Conservation (phyloP, 2,888 invertebrate genomes). For the Trichopria drosophilae region DNA sequence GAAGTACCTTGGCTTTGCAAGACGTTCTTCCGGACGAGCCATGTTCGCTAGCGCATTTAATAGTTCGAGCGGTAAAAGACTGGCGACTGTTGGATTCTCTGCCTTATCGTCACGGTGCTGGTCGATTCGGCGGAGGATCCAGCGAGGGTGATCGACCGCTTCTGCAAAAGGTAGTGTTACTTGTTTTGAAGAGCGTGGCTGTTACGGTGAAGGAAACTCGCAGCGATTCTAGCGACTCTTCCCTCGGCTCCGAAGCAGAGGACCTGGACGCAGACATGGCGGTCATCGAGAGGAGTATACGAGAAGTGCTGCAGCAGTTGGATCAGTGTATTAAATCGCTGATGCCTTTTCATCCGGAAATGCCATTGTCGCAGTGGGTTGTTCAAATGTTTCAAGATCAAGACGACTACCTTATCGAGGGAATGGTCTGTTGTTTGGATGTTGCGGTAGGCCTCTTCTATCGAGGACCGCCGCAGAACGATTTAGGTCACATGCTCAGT, state of each 20-base stretch:
- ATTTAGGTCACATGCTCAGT: constrained; percentile 79
- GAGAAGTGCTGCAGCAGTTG: constrained; percentile 79
- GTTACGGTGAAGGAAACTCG: constrained; percentile 88
- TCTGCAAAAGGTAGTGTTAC: constrained; percentile 82
- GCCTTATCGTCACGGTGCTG: constrained; percentile 60
- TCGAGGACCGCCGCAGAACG: constrained; percentile 78
- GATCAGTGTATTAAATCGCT: constrained; percentile 80
- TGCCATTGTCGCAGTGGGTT: constrained; percentile 83
- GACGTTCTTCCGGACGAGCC: constrained; percentile 87
- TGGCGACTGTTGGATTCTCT: constrained; percentile 70
- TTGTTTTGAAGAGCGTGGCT: constrained; percentile 85
- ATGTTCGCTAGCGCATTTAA: constrained; percentile 80
- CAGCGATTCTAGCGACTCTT: constrained; percentile 83
- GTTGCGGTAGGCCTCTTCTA: constrained; percentile 84
- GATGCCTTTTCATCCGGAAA: constrained; percentile 84
- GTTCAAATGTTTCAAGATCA: constrained; percentile 88
- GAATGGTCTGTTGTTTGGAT: constrained; percentile 88
- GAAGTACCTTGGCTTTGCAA: constrained; percentile 85
- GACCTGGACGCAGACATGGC: constrained; percentile 89
- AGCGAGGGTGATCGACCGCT: constrained; percentile 65
- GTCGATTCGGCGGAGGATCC: constrained; percentile 60
- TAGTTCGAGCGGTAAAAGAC: constrained; percentile 84
- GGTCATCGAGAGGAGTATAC: constrained; percentile 81
- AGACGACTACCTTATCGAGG: constrained; percentile 87
- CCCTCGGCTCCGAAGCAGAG: constrained; percentile 80